Evolutionary conservation across 2,797 vertebrate species (phyloP).

Genomic region (Poeciliopsis infans): DNA sequence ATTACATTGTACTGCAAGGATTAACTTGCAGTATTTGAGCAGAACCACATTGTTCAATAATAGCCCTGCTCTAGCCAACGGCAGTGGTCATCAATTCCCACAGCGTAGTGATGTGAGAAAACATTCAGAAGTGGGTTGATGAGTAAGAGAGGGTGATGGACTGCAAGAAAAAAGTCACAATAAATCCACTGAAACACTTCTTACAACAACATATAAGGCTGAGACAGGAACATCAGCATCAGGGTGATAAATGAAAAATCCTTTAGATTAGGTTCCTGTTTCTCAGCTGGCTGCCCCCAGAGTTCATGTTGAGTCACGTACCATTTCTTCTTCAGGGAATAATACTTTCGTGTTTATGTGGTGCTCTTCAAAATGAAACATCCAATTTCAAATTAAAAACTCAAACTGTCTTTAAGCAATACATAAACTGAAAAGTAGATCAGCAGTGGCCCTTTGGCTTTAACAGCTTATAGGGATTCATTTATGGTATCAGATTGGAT

Average conservation of each 20-base stretch:
- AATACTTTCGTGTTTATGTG: constrained; percentile 1
- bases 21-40: constrained; percentile 34
- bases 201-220: constrained; percentile 8
- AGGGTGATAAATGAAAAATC: constrained; percentile 11
- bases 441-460: not conserved
- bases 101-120: constrained; percentile 57
- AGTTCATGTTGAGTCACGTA: constrained; percentile 10
- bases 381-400: not conserved
- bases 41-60: constrained; percentile 33
- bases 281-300: constrained; percentile 18
- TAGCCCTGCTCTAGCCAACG: constrained; percentile 43
- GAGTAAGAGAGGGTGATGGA: constrained; percentile 27
- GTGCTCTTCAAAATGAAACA: constrained; percentile 8
- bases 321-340: constrained; percentile 12
- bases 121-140: constrained; percentile 31
- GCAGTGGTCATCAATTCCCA: constrained; percentile 57
- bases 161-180: constrained; percentile 18
- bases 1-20: constrained; percentile 6
- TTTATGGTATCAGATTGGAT: not conserved
- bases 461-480: not conserved
- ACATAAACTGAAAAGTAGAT: not conserved
- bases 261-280: constrained; percentile 2
- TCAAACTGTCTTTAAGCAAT: not conserved
- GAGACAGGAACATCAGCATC: constrained; percentile 6
- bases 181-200: constrained; percentile 11